phyloP scores from a whole-genome alignment of 2,888 invertebrate genomes.

The Drosophila koepferae region DNA sequence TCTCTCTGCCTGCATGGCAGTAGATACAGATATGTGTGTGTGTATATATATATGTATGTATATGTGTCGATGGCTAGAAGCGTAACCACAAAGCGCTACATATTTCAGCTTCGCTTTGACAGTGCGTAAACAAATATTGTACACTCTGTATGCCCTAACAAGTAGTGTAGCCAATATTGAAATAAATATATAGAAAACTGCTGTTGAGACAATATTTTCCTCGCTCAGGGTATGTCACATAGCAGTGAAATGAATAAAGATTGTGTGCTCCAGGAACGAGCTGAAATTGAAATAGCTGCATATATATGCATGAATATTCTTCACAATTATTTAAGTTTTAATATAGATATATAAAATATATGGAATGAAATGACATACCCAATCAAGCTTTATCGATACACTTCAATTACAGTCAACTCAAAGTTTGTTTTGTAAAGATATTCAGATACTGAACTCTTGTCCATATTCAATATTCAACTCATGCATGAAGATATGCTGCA shows the following conservation, averaged over 20 bases:
- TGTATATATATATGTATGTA: constrained; percentile 2
- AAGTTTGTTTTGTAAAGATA: no score
- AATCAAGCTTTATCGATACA: not conserved
- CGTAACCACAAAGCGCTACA: constrained; percentile 11
- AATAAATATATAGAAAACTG: not conserved
- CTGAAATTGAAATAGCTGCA: not conserved
- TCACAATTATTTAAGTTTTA: not conserved
- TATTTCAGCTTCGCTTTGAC: not conserved
- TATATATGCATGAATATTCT: not conserved
- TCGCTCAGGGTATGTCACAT: not conserved
- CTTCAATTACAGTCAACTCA: not conserved
- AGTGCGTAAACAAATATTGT: not conserved
- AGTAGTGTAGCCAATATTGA: not conserved
- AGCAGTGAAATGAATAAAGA: no score
- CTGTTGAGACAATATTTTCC: not conserved
- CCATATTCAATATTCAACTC: not conserved
- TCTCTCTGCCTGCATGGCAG: not conserved
- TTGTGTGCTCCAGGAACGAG: not conserved
- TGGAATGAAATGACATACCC: not conserved
- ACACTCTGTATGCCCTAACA: not conserved
- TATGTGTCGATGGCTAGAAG: not conserved
- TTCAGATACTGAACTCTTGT: no score
- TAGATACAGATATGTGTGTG: constrained; percentile 11
- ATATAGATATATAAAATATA: not conserved
- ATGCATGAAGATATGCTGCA: not conserved